phyloP scores from a whole-genome alignment of 2,888 invertebrate genomes.

The Cremastobaeus sp. region DNA sequence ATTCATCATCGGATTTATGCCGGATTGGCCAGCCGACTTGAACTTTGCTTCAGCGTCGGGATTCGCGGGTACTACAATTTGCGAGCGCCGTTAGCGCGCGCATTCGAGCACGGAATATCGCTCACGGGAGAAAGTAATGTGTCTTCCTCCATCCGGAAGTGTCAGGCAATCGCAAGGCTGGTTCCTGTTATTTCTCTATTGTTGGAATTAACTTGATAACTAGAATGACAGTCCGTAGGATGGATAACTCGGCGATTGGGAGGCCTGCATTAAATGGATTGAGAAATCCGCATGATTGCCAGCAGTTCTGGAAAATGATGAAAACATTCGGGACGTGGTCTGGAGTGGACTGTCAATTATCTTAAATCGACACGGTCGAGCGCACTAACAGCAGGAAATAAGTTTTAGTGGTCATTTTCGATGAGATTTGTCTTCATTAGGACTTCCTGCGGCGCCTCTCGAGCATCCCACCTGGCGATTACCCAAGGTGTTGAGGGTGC shows the following conservation, averaged over 20 bases:
- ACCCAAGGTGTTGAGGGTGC: constrained; percentile 72
- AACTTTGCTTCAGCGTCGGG: constrained; percentile 7
- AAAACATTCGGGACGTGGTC: too few relatives aligned
- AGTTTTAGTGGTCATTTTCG: constrained; percentile 73
- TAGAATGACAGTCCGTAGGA: background rate
- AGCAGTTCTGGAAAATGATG: too few relatives aligned
- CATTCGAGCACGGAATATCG: constrained; percentile 30
- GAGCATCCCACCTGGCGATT: constrained; percentile 75
- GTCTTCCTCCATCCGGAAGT: constrained; percentile 35
- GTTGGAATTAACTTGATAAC: constrained; percentile 12
- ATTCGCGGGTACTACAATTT: constrained; percentile 28
- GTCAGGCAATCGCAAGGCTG: constrained; percentile 25
- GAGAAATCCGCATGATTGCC: too few relatives aligned
- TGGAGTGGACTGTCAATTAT: constrained; percentile 18
- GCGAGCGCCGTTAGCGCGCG: constrained; percentile 7
- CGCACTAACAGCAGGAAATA: constrained; percentile 69
- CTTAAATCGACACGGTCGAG: constrained; percentile 46
- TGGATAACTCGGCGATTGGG: too few relatives aligned
- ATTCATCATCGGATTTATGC: constrained; percentile 70
- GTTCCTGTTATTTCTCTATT: constrained; percentile 7
- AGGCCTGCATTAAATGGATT: too few relatives aligned
- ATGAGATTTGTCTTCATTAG: constrained; percentile 78
- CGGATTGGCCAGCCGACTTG: constrained; percentile 31
- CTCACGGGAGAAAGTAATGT: constrained; percentile 37
- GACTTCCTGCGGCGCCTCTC: constrained; percentile 73